A percentile compares a stretch with the other conserved stretches of the same genome.
Conservation (phyloP, 2,797 vertebrate species). For the Danionella dracula region DNA sequence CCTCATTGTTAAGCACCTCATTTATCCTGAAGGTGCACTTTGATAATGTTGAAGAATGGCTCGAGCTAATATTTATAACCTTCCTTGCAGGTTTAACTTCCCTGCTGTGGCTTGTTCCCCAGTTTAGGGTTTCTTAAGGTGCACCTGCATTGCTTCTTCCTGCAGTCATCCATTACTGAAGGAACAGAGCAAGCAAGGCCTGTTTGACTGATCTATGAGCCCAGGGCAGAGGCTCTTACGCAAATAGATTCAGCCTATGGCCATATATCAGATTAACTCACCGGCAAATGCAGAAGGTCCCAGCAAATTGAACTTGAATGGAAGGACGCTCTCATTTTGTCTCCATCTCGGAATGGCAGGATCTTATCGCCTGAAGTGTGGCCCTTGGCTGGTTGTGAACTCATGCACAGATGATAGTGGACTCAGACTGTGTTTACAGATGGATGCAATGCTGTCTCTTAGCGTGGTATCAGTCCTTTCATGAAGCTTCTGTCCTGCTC, state of each 20-base stretch:
- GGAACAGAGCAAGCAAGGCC: slow-evolving; percentile 25
- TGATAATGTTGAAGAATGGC: not conserved
- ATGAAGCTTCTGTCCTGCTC: slow-evolving; percentile 30
- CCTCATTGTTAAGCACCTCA: not conserved
- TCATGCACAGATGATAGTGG: not conserved
- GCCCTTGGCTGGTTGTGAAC: slow-evolving; percentile 4
- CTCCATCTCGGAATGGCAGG: not conserved
- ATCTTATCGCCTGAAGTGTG: not conserved
- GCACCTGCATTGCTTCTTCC: slow-evolving; percentile 31
- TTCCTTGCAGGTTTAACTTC: not conserved
- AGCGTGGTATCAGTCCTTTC: slow-evolving; percentile 33
- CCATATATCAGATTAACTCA: slow-evolving; percentile 28
- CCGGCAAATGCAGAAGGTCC: slow-evolving; percentile 10
- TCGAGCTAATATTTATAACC: slow-evolving; percentile 5
- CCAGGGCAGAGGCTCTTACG: slow-evolving; percentile 18
- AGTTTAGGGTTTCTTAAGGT: slow-evolving; percentile 25
- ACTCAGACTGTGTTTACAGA: slow-evolving; percentile 2
- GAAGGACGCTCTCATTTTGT: slow-evolving; percentile 24
- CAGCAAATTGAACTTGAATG: slow-evolving; percentile 8
- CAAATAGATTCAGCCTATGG: slow-evolving; percentile 30
- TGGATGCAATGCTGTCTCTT: slow-evolving; percentile 31
- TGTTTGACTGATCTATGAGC: slow-evolving; percentile 34
- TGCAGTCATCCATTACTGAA: slow-evolving; percentile 32
- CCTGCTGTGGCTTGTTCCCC: not conserved
- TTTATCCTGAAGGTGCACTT: not conserved